These are phyloP conservation scores for Thalassophryne amazonica DNA, from an alignment of 2,797 vertebrate species.

Conservation along the genomic window DNA sequence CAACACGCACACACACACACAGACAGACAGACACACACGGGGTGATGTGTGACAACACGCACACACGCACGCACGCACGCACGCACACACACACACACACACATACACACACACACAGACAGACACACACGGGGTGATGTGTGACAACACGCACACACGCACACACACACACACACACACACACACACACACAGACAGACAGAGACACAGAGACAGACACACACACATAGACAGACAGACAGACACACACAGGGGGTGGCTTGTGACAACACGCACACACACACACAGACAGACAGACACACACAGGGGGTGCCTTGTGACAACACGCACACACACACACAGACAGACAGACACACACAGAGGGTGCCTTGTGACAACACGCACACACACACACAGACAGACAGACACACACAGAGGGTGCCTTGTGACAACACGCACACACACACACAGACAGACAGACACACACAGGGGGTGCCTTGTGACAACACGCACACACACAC, in stretches of 20 bases:
- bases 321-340: conserved; percentile 75
- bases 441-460: conserved; percentile 66
- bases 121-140: conserved; percentile 21
- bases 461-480: too few species aligned
- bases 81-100: conserved; percentile 48
- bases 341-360: neutral
- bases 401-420: neutral
- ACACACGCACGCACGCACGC: conserved; percentile 30
- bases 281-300: conserved; percentile 1
- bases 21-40: conserved; percentile 6
- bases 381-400: conserved; percentile 2
- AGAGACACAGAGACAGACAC: conserved; percentile 1
- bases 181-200: conserved; percentile 66
- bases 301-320: too few species aligned
- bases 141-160: too few species aligned
- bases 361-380: too few species aligned
- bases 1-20: neutral
- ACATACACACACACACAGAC: conserved; percentile 65
- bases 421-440: too few species aligned
- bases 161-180: neutral
- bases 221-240: neutral
- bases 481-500: neutral
- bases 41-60: too few species aligned
- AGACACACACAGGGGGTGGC: neutral
- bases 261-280: neutral